Percentiles rank a stretch among this genome's conserved stretches.
These are phyloP conservation scores for Lepidurus apus DNA, from an alignment of 1,140 invertebrate species.

Conservation along the genomic window DNA sequence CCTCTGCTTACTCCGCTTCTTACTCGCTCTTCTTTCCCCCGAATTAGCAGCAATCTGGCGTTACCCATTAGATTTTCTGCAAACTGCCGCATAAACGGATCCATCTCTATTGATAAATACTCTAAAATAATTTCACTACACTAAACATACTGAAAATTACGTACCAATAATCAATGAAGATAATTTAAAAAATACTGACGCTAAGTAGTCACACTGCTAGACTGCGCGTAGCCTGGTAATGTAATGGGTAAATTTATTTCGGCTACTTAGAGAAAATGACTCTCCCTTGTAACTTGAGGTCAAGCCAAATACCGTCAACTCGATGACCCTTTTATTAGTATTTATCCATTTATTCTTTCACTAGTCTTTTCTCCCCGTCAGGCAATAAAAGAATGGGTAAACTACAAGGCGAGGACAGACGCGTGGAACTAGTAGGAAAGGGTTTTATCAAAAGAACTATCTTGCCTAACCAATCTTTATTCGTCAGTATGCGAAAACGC, in stretches of 20 bases:
- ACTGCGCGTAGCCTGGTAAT: neutral
- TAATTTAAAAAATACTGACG: neutral
- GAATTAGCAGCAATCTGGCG: neutral
- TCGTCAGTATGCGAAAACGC: neutral
- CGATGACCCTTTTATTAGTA: neutral
- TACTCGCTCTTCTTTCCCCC: neutral
- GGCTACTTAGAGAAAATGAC: neutral
- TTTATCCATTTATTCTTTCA: neutral
- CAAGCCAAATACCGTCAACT: neutral
- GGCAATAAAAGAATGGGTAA: neutral
- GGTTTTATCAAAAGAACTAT: neutral
- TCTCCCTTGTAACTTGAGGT: neutral
- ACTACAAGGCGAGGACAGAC: neutral
- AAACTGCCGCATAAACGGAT: neutral
- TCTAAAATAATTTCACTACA: neutral
- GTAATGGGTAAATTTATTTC: neutral
- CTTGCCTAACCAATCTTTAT: neutral
- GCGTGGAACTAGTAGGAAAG: neutral
- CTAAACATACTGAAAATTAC: neutral
- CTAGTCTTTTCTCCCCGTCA: neutral
- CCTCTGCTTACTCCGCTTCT: neutral
- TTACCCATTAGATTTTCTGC: neutral
- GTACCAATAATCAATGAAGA: constrained; percentile 6
- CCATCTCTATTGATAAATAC: neutral
- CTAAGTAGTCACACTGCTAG: neutral